Conservation (phyloP, 2,113 vertebrate genomes). For the Sebastes schlegelii region DNA sequence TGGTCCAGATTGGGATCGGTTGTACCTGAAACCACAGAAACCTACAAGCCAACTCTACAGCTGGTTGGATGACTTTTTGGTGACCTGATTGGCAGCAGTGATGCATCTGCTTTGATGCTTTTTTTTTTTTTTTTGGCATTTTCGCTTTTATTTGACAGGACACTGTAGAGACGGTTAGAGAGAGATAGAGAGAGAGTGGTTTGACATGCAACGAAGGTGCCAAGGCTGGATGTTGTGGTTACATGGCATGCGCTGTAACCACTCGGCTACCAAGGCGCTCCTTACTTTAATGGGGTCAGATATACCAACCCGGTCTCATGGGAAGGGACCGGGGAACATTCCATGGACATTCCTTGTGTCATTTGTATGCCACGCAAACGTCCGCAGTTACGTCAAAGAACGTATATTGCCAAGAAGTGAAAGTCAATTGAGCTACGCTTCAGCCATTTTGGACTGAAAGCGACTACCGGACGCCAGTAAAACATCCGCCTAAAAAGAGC, state of each 20-base stretch:
- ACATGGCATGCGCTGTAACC: not conserved
- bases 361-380: too few species aligned
- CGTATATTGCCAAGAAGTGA: too few species aligned
- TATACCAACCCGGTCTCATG: too few species aligned
- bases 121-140: too few species aligned
- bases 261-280: not conserved
- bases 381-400: too few species aligned
- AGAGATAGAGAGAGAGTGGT: not conserved
- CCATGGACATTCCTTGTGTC: too few species aligned
- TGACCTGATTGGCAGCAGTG: not conserved
- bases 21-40: slow-evolving; percentile 36
- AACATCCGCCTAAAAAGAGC: too few species aligned
- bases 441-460: too few species aligned
- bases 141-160: not conserved
- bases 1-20: slow-evolving; percentile 25
- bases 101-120: too few species aligned
- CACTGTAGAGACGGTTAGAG: not conserved
- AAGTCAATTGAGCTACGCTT: too few species aligned
- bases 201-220: not conserved
- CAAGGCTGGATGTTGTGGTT: not conserved
- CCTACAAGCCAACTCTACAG: not conserved
- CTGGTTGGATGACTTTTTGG: not conserved
- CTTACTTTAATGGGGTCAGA: not conserved
- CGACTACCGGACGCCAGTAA: too few species aligned
- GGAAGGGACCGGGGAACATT: too few species aligned